Evolutionary conservation across 2,888 invertebrate genomes (phyloP).

Genomic region (Sinopyrophorus schimmeli): DNA sequence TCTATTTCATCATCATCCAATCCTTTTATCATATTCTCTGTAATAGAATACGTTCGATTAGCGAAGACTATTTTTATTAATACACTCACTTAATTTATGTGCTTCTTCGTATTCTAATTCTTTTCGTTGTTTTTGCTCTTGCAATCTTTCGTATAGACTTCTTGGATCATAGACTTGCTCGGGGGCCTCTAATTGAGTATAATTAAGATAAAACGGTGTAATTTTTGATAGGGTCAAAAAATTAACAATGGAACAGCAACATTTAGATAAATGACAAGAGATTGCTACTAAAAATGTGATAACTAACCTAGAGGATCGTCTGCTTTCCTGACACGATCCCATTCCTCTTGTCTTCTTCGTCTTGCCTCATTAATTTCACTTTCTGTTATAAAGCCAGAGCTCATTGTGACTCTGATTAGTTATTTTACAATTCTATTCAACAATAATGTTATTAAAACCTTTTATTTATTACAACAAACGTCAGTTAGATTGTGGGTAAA

Average conservation of each 20-base stretch:
- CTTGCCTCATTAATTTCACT: constrained; percentile 81
- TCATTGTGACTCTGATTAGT: too few species aligned
- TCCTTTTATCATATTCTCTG: constrained; percentile 85
- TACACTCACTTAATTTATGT: constrained; percentile 84
- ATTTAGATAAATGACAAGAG: neutral
- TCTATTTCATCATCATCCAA: constrained; percentile 96
- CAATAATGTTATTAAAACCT: neutral
- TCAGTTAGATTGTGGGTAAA: too few species aligned
- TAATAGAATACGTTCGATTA: constrained; percentile 38
- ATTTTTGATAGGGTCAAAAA: constrained; percentile 22
- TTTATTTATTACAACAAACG: too few species aligned
- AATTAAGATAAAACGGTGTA: too few species aligned
- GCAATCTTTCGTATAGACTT: constrained; percentile 88
- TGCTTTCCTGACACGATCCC: constrained; percentile 91
- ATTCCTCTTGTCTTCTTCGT: constrained; percentile 87
- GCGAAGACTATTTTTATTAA: neutral
- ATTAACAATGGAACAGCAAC: too few species aligned
- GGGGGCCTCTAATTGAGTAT: constrained; percentile 73
- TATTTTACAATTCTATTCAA: neutral
- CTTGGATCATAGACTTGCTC: constrained; percentile 82
- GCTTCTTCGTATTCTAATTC: constrained; percentile 95
- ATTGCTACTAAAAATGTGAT: neutral
- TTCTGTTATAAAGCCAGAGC: constrained; percentile 91
- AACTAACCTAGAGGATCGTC: constrained; percentile 83
- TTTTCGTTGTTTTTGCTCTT: constrained; percentile 89